phyloP scores from a whole-genome alignment of 2,888 invertebrate species.

The Sesia bembeciformis region DNA sequence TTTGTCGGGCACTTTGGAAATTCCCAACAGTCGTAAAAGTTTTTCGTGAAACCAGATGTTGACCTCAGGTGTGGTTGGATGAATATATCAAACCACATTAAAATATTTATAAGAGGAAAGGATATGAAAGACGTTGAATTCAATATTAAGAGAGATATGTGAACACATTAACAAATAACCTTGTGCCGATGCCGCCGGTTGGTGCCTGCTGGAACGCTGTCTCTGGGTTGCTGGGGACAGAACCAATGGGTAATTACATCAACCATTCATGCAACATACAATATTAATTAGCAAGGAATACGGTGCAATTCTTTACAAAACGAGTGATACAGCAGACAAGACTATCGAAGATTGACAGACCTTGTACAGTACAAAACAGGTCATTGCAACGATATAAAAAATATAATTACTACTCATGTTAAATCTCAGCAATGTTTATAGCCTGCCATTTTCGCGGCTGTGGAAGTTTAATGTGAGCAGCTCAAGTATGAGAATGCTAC shows the following conservation, averaged over 20 bases:
- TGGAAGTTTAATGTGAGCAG: not conserved
- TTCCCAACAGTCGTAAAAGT: not conserved
- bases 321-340: not conserved
- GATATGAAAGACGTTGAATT: not conserved
- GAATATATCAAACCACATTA: not conserved
- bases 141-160: not conserved
- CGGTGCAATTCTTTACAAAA: slow-evolving; percentile 9
- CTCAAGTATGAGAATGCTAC: not conserved
- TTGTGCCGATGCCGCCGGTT: slow-evolving; percentile 11
- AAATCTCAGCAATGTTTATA: not conserved
- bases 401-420: too few species aligned
- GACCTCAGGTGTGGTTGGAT: not conserved
- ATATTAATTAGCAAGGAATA: slow-evolving; percentile 14
- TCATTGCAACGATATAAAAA: not conserved
- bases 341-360: not conserved
- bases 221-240: slow-evolving; percentile 33
- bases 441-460: not conserved
- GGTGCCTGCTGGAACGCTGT: slow-evolving; percentile 10
- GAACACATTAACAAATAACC: not conserved
- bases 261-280: slow-evolving; percentile 30
- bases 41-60: not conserved
- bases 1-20: not conserved
- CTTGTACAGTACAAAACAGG: not conserved
- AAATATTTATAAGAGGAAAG: not conserved
- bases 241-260: slow-evolving; percentile 25